Conservation (phyloP, 2,113 vertebrate species). For the Oreochromis aureus region DNA sequence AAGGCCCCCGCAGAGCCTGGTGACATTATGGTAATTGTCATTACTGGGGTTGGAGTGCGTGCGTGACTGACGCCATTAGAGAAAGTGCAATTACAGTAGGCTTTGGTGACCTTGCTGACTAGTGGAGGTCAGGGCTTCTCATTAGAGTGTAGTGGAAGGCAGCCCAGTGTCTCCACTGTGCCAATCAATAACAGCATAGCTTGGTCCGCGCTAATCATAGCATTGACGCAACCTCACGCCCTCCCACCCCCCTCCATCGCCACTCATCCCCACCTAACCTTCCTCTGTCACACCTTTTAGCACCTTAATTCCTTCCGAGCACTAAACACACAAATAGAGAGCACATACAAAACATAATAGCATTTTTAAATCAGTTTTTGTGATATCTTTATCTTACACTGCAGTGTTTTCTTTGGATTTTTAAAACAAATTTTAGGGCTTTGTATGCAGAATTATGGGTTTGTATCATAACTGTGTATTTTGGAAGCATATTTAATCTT, state of each 20-base stretch:
- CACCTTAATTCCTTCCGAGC: slow-evolving; percentile 26
- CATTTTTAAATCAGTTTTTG: background rate
- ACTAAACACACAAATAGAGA: background rate
- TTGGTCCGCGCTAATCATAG: slow-evolving; percentile 75
- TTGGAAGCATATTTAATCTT: background rate
- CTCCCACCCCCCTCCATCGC: slow-evolving; percentile 24
- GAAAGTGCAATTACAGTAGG: slow-evolving; percentile 82
- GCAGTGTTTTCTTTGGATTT: background rate
- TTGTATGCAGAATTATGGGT: background rate
- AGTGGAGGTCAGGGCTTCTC: slow-evolving; percentile 79
- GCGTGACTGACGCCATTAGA: slow-evolving; percentile 79
- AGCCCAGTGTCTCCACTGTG: slow-evolving; percentile 78
- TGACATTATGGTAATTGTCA: slow-evolving; percentile 81
- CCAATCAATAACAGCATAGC: slow-evolving; percentile 79
- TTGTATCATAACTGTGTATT: background rate
- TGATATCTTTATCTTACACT: background rate
- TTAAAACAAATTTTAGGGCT: background rate
- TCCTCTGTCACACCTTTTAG: slow-evolving; percentile 38
- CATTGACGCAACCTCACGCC: slow-evolving; percentile 64
- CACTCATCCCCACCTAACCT: slow-evolving; percentile 22
- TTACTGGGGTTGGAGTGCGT: slow-evolving; percentile 72
- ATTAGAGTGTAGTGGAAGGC: slow-evolving; percentile 80
- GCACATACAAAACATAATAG: background rate
- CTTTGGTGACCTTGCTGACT: slow-evolving; percentile 80
- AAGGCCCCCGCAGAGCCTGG: slow-evolving; percentile 57